Evolutionary conservation across 1,140 invertebrate species (phyloP), one percentile per base, ranked within the genome.

Genomic region (Hormaphis cornu): DNA sequence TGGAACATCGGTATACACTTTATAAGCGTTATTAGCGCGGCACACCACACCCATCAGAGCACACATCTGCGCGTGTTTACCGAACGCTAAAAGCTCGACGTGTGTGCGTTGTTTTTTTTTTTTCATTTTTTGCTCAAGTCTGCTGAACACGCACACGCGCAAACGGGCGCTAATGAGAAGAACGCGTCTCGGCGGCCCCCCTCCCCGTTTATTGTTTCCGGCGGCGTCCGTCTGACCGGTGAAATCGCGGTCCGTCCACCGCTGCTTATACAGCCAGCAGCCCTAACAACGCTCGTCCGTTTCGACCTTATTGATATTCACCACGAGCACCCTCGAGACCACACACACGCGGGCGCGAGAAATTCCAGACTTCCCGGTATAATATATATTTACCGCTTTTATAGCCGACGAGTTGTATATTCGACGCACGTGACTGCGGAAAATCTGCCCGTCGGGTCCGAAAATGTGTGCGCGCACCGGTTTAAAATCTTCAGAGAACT

Each of bases 141-240:
- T 9, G 22, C 20, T 33, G 6, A 4, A 30, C 30, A 37, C 53
- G 6, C 12, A 30, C 30, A 37, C 53, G 53, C 24, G 33, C 10
- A n/a, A n/a, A n/a, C n/a, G 30, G 53, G 33, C 54, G 54, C 33
- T 58, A 58, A 58, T 37, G 54, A 58, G 54, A 24, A 40, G 33
- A 24, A 58, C 33, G n/a, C 20, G 7, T 35, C 22, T 16, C 4
- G 5, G 30, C 20, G 14, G 10, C 54, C n/a, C n/a, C n/a, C n/a
- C n/a, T n/a, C n/a, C n/a, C n/a, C n/a, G n/a, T n/a, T 24, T 58
- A 58, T 58, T 40, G 54, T 58, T 40, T 58, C 54, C 54, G 54
- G 53, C 53, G 50, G n/a, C 52, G n/a, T n/a, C n/a, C 30, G 48
- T 20, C 30, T 35, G 30, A 35, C 33, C 35, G 7, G 14, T 22